phyloP scores from a whole-genome alignment of 2,888 invertebrate species.

The Dastarcus helophoroides region DNA sequence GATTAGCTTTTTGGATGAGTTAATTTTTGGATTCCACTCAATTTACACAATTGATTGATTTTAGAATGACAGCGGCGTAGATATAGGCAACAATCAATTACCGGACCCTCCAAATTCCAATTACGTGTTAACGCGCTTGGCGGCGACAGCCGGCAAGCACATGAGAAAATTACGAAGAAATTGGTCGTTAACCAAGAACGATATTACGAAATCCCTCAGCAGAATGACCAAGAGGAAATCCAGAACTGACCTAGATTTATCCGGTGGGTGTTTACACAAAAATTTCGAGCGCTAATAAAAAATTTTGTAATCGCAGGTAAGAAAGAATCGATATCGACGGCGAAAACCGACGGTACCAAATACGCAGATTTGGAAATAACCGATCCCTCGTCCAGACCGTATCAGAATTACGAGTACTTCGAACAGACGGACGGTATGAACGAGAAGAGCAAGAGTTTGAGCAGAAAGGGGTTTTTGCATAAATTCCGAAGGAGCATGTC shows the following conservation, averaged over 20 bases:
- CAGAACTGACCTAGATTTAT: constrained; percentile 23
- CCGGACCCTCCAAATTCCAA: constrained; percentile 46
- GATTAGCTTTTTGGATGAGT: too few species aligned
- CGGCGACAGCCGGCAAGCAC: constrained; percentile 48
- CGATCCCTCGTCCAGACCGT: too few species aligned
- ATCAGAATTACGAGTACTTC: too few species aligned
- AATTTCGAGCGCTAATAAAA: too few species aligned
- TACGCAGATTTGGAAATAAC: too few species aligned
- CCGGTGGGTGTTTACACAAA: too few species aligned
- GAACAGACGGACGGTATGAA: constrained; percentile 10
- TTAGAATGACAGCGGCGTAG: constrained; percentile 41
- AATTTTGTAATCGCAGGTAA: too few species aligned
- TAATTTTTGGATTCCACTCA: too few species aligned
- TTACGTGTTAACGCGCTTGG: constrained; percentile 54
- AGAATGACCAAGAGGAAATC: constrained; percentile 37
- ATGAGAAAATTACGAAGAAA: constrained; percentile 57
- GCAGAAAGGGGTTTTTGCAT: constrained; percentile 33
- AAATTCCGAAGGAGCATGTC: constrained; percentile 51
- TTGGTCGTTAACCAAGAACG: constrained; percentile 41
- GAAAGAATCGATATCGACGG: too few species aligned
- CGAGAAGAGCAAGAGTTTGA: constrained; percentile 10
- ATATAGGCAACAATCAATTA: constrained; percentile 42
- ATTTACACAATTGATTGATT: too few species aligned
- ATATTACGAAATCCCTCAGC: constrained; percentile 47
- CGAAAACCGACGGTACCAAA: too few species aligned